These are phyloP conservation scores for Scomber colias DNA, from an alignment of 2,113 vertebrate species.

Conservation along the genomic window DNA sequence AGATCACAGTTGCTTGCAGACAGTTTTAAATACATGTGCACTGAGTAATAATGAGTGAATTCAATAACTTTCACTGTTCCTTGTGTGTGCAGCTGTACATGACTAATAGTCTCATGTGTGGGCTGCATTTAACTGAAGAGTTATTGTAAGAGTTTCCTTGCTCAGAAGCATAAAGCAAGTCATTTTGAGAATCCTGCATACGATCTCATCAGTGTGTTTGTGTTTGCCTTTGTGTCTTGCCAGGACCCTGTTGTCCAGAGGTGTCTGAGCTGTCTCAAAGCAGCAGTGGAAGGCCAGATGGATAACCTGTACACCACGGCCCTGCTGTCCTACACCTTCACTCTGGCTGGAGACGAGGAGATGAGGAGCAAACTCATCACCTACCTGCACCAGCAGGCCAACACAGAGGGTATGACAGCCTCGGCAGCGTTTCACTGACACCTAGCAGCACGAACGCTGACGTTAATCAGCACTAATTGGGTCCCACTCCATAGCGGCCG, in stretches of 20 bases:
- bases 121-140: no score
- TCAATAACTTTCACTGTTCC: no score
- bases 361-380: conserved; percentile 78
- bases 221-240: neutral
- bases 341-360: conserved; percentile 84
- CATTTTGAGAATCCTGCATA: no score
- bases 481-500: no score
- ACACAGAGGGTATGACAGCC: conserved; percentile 23
- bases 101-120: no score
- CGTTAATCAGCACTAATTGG: no score
- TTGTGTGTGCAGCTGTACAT: no score
- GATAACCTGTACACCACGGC: conserved; percentile 85
- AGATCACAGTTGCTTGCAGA: no score
- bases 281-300: conserved; percentile 20
- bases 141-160: no score
- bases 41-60: no score
- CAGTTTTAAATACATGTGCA: no score
- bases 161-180: no score
- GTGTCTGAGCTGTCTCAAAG: conserved; percentile 84
- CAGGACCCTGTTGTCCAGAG: conserved; percentile 81
- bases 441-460: neutral
- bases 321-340: conserved; percentile 89
- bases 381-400: conserved; percentile 64
- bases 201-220: neutral
- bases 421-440: neutral